phyloP scores from a whole-genome alignment of 1,140 invertebrate species.

The Homarus americanus region DNA sequence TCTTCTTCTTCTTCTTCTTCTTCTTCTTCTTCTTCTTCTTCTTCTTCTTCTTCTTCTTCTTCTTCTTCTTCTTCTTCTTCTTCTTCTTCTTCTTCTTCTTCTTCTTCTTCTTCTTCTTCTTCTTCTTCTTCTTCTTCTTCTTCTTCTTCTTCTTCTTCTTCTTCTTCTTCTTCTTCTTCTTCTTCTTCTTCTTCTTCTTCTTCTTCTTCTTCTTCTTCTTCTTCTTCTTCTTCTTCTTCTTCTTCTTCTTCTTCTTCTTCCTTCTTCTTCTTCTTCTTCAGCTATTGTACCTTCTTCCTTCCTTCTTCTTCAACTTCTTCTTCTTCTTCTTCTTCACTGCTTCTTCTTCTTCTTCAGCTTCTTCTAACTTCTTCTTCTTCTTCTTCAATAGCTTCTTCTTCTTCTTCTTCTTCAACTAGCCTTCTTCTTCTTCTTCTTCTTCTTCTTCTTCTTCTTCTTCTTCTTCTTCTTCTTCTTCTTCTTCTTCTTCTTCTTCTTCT shows the following conservation, averaged over 20 bases:
- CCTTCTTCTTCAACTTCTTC: not conserved
- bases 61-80: not conserved
- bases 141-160: not conserved
- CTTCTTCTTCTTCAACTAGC: not conserved
- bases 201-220: not conserved
- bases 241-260: not conserved
- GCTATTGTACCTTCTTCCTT: too few relatives aligned
- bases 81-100: not conserved
- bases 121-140: not conserved
- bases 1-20: constrained; percentile 11
- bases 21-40: constrained; percentile 2
- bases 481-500: not conserved
- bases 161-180: not conserved
- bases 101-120: not conserved
- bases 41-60: not conserved
- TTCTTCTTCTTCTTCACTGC: constrained; percentile 5
- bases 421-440: not conserved
- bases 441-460: not conserved
- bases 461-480: not conserved
- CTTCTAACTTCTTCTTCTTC: not conserved
- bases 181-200: not conserved
- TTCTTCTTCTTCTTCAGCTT: not conserved
- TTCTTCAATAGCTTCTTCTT: not conserved
- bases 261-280: too few relatives aligned
- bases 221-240: not conserved